phyloP scores from a whole-genome alignment of 2,113 vertebrate genomes.

The Callorhinus ursinus region DNA sequence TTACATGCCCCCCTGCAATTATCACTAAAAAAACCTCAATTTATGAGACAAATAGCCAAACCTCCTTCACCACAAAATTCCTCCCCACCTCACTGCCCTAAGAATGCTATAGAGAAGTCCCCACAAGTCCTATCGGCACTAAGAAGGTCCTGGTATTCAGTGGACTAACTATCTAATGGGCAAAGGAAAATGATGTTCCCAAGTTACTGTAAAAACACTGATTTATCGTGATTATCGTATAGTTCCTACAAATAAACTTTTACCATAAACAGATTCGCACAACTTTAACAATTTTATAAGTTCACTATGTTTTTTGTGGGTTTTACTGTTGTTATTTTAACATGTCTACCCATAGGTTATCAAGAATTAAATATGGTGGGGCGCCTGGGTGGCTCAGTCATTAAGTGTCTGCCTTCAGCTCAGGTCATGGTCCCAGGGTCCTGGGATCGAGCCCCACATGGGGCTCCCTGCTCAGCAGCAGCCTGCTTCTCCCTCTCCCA shows the following conservation, averaged over 20 bases:
- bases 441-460: too few species aligned
- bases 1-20: not conserved
- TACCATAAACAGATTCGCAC: not conserved
- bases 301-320: not conserved
- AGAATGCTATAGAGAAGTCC: not conserved
- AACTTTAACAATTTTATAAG: not conserved
- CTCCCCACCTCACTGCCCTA: not conserved
- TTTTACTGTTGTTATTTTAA: not conserved
- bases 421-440: too few species aligned
- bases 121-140: not conserved
- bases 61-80: not conserved
- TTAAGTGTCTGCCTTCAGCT: too few species aligned
- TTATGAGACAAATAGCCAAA: not conserved
- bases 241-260: not conserved
- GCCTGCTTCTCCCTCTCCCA: too few species aligned
- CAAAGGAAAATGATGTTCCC: not conserved
- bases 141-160: not conserved
- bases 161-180: not conserved
- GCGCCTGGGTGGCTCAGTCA: too few species aligned
- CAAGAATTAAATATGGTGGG: not conserved
- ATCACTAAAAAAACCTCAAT: not conserved
- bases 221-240: not conserved
- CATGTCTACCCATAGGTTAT: not conserved
- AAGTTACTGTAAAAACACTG: not conserved
- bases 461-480: too few species aligned